A percentile compares a stretch with the other conserved stretches of the same genome.
Evolutionary conservation across 2,888 invertebrate species (phyloP).

Genomic region (Nomada ruficornis): DNA sequence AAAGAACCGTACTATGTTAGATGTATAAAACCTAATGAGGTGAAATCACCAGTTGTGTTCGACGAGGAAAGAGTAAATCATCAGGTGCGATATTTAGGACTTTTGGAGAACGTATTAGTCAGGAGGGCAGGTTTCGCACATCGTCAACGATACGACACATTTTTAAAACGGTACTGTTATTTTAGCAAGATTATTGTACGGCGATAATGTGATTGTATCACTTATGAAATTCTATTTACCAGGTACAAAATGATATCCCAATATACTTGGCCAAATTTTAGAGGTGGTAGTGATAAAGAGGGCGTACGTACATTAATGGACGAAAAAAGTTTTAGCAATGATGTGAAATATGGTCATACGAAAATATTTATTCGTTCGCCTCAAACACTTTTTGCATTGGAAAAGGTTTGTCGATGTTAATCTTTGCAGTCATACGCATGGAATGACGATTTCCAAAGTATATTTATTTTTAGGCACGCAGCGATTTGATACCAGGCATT

Average conservation of each 20-base stretch:
- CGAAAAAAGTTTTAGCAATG: constrained; percentile 90
- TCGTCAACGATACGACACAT: constrained; percentile 96
- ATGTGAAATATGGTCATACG: constrained; percentile 97
- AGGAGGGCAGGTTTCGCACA: constrained; percentile 99
- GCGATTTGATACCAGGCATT: constrained; percentile 95
- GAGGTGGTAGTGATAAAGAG: constrained; percentile 90
- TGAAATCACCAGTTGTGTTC: constrained; percentile 94
- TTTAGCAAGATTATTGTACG: background rate
- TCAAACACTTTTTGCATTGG: constrained; percentile 94
- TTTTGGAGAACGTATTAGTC: constrained; percentile 98
- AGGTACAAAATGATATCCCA: constrained; percentile 98
- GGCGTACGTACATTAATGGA: constrained; percentile 94
- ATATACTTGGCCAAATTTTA: constrained; percentile 98
- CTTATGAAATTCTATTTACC: constrained; percentile 10
- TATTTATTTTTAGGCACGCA: constrained; percentile 87
- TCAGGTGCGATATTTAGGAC: constrained; percentile 94
- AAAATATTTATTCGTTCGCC: constrained; percentile 98
- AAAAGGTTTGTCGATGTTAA: constrained; percentile 85
- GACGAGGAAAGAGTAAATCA: constrained; percentile 92
- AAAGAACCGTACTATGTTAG: constrained; percentile 99
- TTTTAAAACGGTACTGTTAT: constrained; percentile 89
- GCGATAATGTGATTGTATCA: background rate
- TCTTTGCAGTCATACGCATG: background rate
- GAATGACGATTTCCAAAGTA: background rate
- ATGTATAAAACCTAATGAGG: constrained; percentile 98